phyloP scores from a whole-genome alignment of 2,888 invertebrate genomes.

The Dendrolimus pini region DNA sequence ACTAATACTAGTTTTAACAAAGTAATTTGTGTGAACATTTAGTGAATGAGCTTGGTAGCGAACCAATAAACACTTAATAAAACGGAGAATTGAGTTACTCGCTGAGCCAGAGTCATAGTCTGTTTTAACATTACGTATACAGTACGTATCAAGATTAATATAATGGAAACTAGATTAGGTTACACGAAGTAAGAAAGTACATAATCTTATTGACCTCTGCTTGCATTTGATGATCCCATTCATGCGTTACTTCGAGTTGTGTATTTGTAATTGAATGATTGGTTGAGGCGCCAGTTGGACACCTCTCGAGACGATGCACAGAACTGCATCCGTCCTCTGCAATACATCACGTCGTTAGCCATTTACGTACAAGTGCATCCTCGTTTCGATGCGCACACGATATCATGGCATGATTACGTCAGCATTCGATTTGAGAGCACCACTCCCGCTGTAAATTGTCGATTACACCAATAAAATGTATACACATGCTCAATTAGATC shows the following conservation, averaged over 20 bases:
- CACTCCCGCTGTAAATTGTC: background rate
- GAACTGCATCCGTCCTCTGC: constrained; percentile 41
- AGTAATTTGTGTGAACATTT: too few relatives aligned
- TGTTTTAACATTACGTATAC: background rate
- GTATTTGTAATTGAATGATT: constrained; percentile 59
- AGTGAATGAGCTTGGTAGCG: too few relatives aligned
- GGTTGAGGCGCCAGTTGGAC: constrained; percentile 55
- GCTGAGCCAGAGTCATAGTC: too few relatives aligned
- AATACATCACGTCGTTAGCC: constrained; percentile 39
- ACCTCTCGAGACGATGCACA: constrained; percentile 58
- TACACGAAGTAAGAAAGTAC: background rate
- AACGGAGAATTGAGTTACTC: too few relatives aligned
- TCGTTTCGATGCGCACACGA: constrained; percentile 11
- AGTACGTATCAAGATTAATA: background rate
- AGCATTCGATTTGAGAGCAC: background rate
- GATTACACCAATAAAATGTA: background rate
- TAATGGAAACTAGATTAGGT: background rate
- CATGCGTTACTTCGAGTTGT: constrained; percentile 28
- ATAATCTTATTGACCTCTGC: background rate
- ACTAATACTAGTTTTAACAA: too few relatives aligned
- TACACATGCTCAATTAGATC: background rate
- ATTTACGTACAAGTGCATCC: constrained; percentile 25
- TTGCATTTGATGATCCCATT: constrained; percentile 30
- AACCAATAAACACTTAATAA: too few relatives aligned
- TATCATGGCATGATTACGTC: background rate